Conservation (phyloP, 2,888 invertebrate species). For the Chymomyza amoena region DNA sequence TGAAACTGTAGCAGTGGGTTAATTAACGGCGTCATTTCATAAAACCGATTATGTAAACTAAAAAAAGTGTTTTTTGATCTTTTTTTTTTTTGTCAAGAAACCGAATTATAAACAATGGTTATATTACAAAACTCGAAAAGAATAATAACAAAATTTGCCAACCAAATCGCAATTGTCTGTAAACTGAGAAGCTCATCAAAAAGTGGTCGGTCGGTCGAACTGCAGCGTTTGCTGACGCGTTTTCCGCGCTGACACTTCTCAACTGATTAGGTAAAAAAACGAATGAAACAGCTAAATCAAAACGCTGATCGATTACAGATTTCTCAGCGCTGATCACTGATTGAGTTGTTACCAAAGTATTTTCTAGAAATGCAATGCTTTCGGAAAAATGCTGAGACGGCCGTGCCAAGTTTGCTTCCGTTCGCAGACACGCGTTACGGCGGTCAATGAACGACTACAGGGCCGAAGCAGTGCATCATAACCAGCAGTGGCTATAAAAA, state of each 20-base stretch:
- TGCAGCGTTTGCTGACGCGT: conserved; percentile 27
- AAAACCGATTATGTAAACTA: neutral
- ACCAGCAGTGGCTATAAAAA: conserved; percentile 44
- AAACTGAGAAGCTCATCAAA: neutral
- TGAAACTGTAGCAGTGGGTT: neutral
- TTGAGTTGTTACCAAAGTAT: conserved; percentile 8
- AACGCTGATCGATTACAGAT: conserved; percentile 12
- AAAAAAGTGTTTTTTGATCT: neutral
- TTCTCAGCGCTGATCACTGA: neutral
- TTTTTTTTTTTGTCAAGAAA: neutral
- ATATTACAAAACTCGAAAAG: neutral
- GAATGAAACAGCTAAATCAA: conserved; percentile 23
- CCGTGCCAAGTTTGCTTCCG: conserved; percentile 17
- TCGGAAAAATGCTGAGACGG: conserved; percentile 38
- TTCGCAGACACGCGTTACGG: conserved; percentile 33
- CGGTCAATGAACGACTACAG: conserved; percentile 12
- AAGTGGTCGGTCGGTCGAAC: neutral
- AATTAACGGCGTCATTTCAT: neutral
- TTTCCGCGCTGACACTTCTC: neutral
- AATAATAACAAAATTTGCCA: neutral
- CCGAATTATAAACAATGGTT: neutral
- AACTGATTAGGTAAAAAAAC: conserved; percentile 17
- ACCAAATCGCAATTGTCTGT: neutral
- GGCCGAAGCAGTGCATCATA: neutral
- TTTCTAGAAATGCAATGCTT: conserved; percentile 29